A percentile compares a stretch with the other conserved stretches of the same genome.
Conservation (phyloP, 2,113 vertebrate genomes). For the Phyllostomus hastatus region DNA sequence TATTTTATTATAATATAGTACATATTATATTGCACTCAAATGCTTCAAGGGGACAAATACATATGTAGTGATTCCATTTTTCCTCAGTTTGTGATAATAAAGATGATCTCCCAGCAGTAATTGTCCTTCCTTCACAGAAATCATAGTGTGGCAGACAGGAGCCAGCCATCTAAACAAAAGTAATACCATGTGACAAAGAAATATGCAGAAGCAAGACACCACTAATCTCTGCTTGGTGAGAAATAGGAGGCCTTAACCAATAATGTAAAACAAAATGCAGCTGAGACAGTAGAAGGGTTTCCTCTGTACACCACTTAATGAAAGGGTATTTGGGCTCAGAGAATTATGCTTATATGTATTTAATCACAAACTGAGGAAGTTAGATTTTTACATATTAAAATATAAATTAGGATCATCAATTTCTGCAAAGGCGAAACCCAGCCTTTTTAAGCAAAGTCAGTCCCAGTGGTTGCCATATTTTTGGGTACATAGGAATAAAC, state of each 20-base stretch:
- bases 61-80: not conserved
- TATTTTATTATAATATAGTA: not conserved
- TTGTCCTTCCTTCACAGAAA: not conserved
- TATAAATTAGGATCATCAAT: not conserved
- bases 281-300: not conserved
- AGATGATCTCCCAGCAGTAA: not conserved
- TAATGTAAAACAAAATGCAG: not conserved
- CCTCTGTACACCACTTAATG: not conserved
- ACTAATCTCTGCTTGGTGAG: not conserved
- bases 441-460: not conserved
- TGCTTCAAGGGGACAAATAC: not conserved
- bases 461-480: not conserved
- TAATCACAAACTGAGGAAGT: not conserved
- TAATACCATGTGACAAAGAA: not conserved
- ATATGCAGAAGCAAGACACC: not conserved
- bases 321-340: not conserved
- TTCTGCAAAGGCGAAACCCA: not conserved
- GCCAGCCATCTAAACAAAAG: not conserved
- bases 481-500: not conserved
- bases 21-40: not conserved
- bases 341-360: not conserved
- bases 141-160: not conserved
- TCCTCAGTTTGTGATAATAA: not conserved
- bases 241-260: not conserved
- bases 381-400: slow-evolving; percentile 22